phyloP scores from a whole-genome alignment of 2,113 vertebrate species.

The Prunella himalayana region DNA sequence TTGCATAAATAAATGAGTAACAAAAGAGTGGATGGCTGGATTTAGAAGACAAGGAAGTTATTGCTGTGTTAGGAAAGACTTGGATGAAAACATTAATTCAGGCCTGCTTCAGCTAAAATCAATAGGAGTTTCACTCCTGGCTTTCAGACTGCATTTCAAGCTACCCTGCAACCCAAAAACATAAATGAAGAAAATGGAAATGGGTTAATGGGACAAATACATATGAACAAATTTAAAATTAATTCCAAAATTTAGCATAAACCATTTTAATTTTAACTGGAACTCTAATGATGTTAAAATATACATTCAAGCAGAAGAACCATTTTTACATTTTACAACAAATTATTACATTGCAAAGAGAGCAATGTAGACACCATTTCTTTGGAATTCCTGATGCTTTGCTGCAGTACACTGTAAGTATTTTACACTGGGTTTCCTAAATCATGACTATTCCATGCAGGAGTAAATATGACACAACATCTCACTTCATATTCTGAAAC shows the following conservation, averaged over 20 bases:
- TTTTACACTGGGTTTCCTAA: background rate
- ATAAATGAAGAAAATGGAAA: background rate
- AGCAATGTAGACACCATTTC: accelerated
- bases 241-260: background rate
- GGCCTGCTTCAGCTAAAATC: background rate
- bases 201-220: background rate
- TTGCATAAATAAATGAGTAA: background rate
- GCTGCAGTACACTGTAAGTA: background rate
- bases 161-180: background rate
- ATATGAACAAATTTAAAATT: background rate
- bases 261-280: background rate
- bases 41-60: background rate
- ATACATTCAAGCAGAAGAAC: background rate
- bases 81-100: background rate
- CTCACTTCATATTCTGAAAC: background rate
- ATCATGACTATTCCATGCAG: background rate
- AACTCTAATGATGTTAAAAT: background rate
- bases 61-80: background rate
- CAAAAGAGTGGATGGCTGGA: background rate
- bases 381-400: background rate
- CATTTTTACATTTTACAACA: background rate
- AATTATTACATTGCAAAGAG: background rate
- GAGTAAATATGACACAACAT: background rate
- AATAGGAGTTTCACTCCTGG: background rate
- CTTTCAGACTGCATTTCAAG: background rate